These are phyloP conservation scores for Silurus asotus DNA, from an alignment of 2,113 vertebrate genomes.

Conservation along the genomic window DNA sequence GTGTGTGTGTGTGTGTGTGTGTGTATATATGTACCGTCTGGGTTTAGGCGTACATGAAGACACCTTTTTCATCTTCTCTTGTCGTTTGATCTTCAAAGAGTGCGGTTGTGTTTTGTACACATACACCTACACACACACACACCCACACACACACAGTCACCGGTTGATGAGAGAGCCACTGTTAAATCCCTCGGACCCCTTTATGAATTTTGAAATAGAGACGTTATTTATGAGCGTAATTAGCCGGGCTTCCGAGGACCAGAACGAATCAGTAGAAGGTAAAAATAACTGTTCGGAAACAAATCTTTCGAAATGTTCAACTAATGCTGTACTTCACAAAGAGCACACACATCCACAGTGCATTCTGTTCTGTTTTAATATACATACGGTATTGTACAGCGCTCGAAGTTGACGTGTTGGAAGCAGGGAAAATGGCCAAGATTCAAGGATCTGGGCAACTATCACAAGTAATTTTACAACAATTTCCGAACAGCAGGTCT, in stretches of 20 bases:
- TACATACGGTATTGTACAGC: not conserved
- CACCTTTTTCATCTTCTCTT: not conserved
- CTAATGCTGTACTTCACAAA: not conserved
- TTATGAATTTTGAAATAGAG: constrained; percentile 16
- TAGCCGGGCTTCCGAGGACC: not conserved
- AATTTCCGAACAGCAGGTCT: too few relatives aligned
- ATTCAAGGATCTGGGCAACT: too few relatives aligned
- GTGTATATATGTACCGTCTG: not conserved
- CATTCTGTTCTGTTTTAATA: not conserved
- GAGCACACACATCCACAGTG: not conserved
- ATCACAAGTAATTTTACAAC: too few relatives aligned
- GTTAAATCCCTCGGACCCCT: not conserved
- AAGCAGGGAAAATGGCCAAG: too few relatives aligned
- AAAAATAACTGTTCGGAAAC: not conserved
- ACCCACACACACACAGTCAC: not conserved
- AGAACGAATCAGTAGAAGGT: not conserved
- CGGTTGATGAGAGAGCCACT: not conserved
- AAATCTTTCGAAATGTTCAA: constrained; percentile 12
- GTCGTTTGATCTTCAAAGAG: not conserved
- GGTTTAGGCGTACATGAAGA: not conserved
- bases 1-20: too few relatives aligned
- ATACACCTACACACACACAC: too few relatives aligned
- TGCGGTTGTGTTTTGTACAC: constrained; percentile 4
- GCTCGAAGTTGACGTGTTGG: too few relatives aligned
- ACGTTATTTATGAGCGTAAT: constrained; percentile 33